A percentile compares a stretch with the other conserved stretches of the same genome.
Evolutionary conservation across 2,113 vertebrate genomes (phyloP).

Genomic region (Muntiacus muntjak): DNA sequence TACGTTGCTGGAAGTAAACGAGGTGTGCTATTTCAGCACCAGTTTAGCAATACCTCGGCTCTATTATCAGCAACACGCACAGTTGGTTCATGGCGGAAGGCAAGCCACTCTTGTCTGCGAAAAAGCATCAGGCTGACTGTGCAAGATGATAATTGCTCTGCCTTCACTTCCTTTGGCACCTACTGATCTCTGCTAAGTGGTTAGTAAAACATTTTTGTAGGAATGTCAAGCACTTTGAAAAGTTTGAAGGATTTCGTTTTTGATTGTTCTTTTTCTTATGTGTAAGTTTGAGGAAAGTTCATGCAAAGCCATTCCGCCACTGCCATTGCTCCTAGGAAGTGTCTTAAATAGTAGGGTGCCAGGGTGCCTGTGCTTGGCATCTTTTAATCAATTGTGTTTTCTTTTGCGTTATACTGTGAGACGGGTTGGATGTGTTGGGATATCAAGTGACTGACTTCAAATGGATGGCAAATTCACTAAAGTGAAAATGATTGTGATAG

Average conservation of each 20-base stretch:
- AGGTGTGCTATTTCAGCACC: constrained; percentile 69
- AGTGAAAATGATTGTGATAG: constrained; percentile 81
- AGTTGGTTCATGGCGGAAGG: constrained; percentile 78
- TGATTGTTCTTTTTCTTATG: constrained; percentile 74
- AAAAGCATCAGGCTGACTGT: constrained; percentile 83
- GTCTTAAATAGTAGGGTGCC: constrained; percentile 60
- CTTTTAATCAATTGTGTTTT: constrained; percentile 60
- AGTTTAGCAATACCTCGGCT: constrained; percentile 70
- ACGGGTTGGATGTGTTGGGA: constrained; percentile 52
- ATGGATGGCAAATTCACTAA: constrained; percentile 80
- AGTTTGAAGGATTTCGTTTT: constrained; percentile 77
- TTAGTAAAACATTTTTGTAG: constrained; percentile 82
- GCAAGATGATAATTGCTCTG: constrained; percentile 82
- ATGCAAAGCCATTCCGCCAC: constrained; percentile 44
- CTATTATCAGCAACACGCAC: constrained; percentile 81
- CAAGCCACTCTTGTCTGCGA: constrained; percentile 79
- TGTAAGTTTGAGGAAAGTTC: constrained; percentile 73
- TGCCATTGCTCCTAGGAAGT: constrained; percentile 49
- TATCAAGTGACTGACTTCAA: constrained; percentile 80
- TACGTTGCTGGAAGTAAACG: constrained; percentile 74
- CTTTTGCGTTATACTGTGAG: constrained; percentile 47
- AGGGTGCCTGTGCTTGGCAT: constrained; percentile 44
- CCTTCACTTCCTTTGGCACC: constrained; percentile 81
- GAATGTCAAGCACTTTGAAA: constrained; percentile 80
- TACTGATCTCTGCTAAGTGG: constrained; percentile 82